Conservation (phyloP, 1,140 invertebrate species). For the Drosophila kikkawai region DNA sequence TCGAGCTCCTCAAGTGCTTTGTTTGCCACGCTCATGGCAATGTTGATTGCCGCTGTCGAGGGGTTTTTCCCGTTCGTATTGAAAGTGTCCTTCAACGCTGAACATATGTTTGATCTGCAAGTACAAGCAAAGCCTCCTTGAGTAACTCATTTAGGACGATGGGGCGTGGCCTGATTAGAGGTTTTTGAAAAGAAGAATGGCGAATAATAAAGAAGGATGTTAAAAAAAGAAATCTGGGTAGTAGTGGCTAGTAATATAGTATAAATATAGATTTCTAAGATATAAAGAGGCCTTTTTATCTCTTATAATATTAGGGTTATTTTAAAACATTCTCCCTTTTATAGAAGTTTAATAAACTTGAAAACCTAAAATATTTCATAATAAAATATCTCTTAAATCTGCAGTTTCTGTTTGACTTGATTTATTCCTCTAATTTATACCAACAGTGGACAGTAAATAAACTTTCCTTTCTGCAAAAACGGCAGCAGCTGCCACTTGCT, state of each 20-base stretch:
- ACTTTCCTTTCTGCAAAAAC: background rate
- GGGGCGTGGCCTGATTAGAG: slow-evolving; percentile 7
- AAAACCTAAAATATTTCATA: background rate
- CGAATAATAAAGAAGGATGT: background rate
- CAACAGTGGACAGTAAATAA: slow-evolving; percentile 33
- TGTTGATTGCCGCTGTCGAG: slow-evolving; percentile 48
- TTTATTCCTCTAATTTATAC: slow-evolving; percentile 2
- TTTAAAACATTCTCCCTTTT: background rate
- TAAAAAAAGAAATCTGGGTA: background rate
- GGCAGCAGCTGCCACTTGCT: slow-evolving; percentile 7
- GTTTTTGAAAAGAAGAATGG: background rate
- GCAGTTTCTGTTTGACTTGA: background rate
- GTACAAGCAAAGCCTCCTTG: slow-evolving; percentile 3
- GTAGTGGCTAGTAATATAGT: background rate
- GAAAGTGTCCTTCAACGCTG: slow-evolving; percentile 35
- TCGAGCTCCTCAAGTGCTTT: slow-evolving; percentile 57
- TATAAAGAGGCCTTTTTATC: background rate
- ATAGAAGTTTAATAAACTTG: background rate
- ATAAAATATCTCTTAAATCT: background rate
- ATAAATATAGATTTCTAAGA: background rate
- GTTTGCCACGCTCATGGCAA: slow-evolving; percentile 36
- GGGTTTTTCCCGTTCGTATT: slow-evolving; percentile 11
- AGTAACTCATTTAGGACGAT: slow-evolving; percentile 12
- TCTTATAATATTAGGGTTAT: background rate
- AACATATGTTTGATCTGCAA: slow-evolving; percentile 35